These are phyloP conservation scores for Hippoglossus stenolepis DNA, from an alignment of 2,113 vertebrate species.

Conservation along the genomic window DNA sequence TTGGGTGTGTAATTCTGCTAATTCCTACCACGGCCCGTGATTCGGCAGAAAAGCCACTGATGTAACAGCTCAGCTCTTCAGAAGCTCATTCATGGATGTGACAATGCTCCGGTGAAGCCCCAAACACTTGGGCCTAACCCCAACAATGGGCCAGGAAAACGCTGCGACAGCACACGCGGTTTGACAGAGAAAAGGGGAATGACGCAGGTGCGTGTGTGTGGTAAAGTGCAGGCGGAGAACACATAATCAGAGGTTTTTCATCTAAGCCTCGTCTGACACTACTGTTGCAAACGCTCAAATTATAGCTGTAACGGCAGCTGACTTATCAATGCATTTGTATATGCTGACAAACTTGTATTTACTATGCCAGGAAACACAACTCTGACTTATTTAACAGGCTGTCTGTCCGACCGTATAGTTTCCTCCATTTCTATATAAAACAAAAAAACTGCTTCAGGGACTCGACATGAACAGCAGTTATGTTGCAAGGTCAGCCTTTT, in stretches of 20 bases:
- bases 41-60: conserved; percentile 57
- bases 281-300: conserved; percentile 21
- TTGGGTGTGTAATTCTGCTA: conserved; percentile 38
- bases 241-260: conserved; percentile 52
- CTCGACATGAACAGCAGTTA: conserved; percentile 1
- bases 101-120: conserved; percentile 63
- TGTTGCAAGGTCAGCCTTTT: conserved; percentile 7
- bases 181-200: conserved; percentile 52
- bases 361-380: conserved; percentile 18
- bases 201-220: conserved; percentile 65
- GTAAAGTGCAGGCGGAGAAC: conserved; percentile 46
- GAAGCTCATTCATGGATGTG: conserved; percentile 45
- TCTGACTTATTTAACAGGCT: not conserved
- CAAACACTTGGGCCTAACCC: conserved; percentile 53
- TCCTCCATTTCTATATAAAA: not conserved
- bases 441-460: not conserved
- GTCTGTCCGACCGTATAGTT: not conserved
- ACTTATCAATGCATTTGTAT: conserved; percentile 7
- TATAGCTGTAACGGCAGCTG: conserved; percentile 21
- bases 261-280: conserved; percentile 41
- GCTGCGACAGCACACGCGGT: conserved; percentile 68
- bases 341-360: conserved; percentile 15
- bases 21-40: conserved; percentile 44
- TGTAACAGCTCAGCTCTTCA: conserved; percentile 60
- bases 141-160: conserved; percentile 50